Base-by-base conservation (phyloP, 2,888 invertebrate genomes). In the Tetragonisca angustula region DNA sequence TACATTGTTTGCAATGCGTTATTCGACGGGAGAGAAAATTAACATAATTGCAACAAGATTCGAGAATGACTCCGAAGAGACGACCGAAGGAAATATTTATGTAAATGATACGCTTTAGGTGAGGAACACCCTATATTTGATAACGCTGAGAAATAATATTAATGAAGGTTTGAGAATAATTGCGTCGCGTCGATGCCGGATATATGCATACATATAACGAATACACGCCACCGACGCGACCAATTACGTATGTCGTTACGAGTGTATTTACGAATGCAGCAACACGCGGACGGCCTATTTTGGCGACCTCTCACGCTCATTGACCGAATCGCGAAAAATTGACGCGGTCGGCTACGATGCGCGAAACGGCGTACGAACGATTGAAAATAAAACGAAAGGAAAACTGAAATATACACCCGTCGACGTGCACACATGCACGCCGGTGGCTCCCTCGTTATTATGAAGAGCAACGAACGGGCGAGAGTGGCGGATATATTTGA, bases 191-290 rank as follows among this genome's bases (percentile, higher is more conserved):
- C 69, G 79, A 61, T 74, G 75, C 56, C 72, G 43, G 69, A 70
- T 68, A 54, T 61, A 27, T 43, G 43, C 69, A 43, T 65, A 67
- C 43, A 54, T 64, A 62, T 79, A 83, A 86, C 79, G 74, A 78
- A 76, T 78, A 50, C 72, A 65, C 15, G 36, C 17, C 32, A 68
- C 67, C 69, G 78, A 76, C 79, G 61, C 43, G 68, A 36, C 61
- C 76, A 81, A 81, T 84, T 86, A 86, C 85, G 75, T 79, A 85
- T 86, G 75, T 79, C 76, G 62, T 84, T 86, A 79, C 69, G 59
- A 54, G 65, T 78, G 81, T 86, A 84, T 84, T 87, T 87, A 86
- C 86, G 81, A 87, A 77, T 77, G 81, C 74, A 81, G 52, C 80
- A 73, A 83, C 73, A 54, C 36, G 65, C 62, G 52, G 73, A 52